Percentiles rank a stretch among this genome's conserved stretches.
Conservation (phyloP, 2,797 vertebrate genomes). For the Sebastes itinus region DNA sequence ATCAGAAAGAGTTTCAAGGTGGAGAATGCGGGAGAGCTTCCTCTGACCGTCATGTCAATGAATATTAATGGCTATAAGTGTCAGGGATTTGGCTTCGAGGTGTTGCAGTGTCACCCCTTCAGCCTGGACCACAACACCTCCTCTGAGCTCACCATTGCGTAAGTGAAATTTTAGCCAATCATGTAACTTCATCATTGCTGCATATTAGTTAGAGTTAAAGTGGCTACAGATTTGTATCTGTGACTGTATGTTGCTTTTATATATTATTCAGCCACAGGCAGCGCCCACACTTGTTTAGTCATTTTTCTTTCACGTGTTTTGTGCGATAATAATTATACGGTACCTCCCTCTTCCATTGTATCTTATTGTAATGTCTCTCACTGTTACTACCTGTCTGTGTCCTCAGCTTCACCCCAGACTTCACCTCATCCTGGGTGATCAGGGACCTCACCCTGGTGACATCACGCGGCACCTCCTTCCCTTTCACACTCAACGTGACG, state of each 20-base stretch:
- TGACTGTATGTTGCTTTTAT: neutral
- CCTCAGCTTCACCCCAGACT: slow-evolving; percentile 95
- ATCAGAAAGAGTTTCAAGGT: slow-evolving; percentile 98
- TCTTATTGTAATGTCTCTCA: neutral
- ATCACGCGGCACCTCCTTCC: slow-evolving; percentile 88
- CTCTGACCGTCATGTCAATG: slow-evolving; percentile 92
- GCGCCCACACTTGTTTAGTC: neutral
- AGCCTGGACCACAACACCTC: slow-evolving; percentile 91
- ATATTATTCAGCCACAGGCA: neutral
- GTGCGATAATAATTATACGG: neutral
- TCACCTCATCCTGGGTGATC: slow-evolving; percentile 98
- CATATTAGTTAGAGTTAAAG: neutral
- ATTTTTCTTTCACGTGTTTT: neutral
- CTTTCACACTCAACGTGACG: slow-evolving; percentile 95
- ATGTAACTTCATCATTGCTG: neutral
- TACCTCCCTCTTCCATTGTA: neutral
- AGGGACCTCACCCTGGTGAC: slow-evolving; percentile 92
- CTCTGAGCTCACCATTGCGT: slow-evolving; percentile 96
- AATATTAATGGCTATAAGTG: slow-evolving; percentile 96
- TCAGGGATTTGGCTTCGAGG: slow-evolving; percentile 97
- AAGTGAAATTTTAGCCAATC: slow-evolving; percentile 66
- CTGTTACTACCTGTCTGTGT: neutral
- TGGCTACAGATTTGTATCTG: neutral
- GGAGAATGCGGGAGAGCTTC: slow-evolving; percentile 95
- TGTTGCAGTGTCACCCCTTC: slow-evolving; percentile 91